Base-by-base conservation (phyloP, 2,113 vertebrate species). In the Motacilla alba region DNA sequence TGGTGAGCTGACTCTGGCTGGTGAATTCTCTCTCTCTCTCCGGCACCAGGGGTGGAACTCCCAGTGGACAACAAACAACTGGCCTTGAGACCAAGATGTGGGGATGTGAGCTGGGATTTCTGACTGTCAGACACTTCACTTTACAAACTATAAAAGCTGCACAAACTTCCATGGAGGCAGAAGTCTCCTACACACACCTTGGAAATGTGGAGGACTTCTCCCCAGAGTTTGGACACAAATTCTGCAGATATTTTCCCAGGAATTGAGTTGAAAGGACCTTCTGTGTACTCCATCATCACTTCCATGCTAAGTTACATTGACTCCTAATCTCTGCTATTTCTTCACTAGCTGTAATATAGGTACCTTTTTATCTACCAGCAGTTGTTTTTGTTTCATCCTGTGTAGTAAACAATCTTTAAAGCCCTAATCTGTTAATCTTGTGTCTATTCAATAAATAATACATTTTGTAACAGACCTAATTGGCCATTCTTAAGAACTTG, bases 191-290 rank as follows among this genome's bases (percentile, higher is more conserved):
- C 16, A 31, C 9, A 15, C 4, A 12, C 26, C 26, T 31, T 55
- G 50, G 62, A 37, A 55, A 56, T 2, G 6, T 46, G 33, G 13
- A 31, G 33, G 62, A 24, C 5, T 56, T 46, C 33, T 67, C 20
- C 26, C 3, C 16, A 37, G 21, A 15, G 27, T 23, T 5, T 67
- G 62, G 77, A 12, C 0, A 0, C 21, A 47, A 67, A 39, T 67
- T 21, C 41, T 0, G 0, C 33, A 31, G 8, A 5, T 56, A 24
- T 31, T 80, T 55, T 80, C 27, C 50, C 1, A 3, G 33, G 27
- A 55, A 55, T 1, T 46, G 20, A 46, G 50, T 46, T 30, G 39
- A 55, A 66, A 80, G 10, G 33, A 56, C 41, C 4, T 67, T 37
- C 22, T 67, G 20, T 55, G 21, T 67, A 20, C 10, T 31, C 21